Conservation (phyloP, 2,797 vertebrate species). For the Sciurus carolinensis region DNA sequence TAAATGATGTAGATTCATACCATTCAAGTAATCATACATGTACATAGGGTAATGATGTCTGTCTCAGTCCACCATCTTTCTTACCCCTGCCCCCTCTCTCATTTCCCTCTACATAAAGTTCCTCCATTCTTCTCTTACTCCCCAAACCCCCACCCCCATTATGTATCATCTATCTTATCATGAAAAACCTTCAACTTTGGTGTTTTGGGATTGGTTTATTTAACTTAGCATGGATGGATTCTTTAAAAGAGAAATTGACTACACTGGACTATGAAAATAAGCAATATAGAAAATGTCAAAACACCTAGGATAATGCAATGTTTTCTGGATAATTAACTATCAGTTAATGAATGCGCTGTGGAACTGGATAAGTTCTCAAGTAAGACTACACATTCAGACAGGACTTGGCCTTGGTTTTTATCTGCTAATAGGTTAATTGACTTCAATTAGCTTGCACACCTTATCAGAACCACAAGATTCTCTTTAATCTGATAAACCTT, state of each 20-base stretch:
- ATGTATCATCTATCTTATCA: too few species aligned
- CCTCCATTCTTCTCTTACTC: too few species aligned
- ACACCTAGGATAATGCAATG: neutral
- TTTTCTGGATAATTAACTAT: neutral
- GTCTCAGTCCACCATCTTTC: too few species aligned
- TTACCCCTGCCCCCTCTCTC: too few species aligned
- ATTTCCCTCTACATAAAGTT: too few species aligned
- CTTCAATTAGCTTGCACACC: neutral
- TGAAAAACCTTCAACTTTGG: too few species aligned
- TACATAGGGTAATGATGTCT: too few species aligned
- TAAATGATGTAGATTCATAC: too few species aligned
- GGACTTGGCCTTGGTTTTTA: conserved; percentile 29
- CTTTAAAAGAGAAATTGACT: conserved; percentile 23
- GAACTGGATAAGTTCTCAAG: neutral
- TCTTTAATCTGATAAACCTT: conserved; percentile 51
- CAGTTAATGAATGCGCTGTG: neutral
- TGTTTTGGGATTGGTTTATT: too few species aligned
- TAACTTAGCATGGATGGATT: neutral
- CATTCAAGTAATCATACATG: too few species aligned
- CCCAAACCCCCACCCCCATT: too few species aligned
- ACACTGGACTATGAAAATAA: neutral
- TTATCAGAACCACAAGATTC: conserved; percentile 11
- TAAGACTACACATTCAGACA: neutral
- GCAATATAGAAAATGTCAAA: neutral
- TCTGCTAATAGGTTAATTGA: conserved; percentile 52